Evolutionary conservation across 1,140 invertebrate genomes (phyloP).

Genomic region (Drosophila suzukii): DNA sequence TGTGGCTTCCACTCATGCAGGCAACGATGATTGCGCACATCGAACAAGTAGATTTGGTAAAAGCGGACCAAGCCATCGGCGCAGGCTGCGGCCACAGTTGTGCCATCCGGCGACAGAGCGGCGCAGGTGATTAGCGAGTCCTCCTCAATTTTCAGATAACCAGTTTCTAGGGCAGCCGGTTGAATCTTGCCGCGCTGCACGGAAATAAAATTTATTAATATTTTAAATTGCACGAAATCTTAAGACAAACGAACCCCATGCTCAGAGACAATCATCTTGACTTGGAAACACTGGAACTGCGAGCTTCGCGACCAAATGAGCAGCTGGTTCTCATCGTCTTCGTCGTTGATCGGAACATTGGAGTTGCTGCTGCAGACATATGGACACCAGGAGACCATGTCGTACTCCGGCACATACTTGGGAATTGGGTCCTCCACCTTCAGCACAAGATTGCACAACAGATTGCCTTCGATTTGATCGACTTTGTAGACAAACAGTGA

Average conservation of each 20-base stretch:
- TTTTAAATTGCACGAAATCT: not conserved
- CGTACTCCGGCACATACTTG: slow-evolving; percentile 72
- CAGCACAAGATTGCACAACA: slow-evolving; percentile 86
- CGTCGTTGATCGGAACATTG: slow-evolving; percentile 85
- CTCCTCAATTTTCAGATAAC: slow-evolving; percentile 88
- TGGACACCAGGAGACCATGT: slow-evolving; percentile 94
- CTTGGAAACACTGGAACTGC: slow-evolving; percentile 84
- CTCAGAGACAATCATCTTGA: slow-evolving; percentile 69
- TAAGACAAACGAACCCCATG: slow-evolving; percentile 65
- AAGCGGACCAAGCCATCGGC: slow-evolving; percentile 95
- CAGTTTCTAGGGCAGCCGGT: slow-evolving; percentile 85
- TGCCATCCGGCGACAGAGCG: slow-evolving; percentile 96
- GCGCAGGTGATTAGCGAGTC: slow-evolving; percentile 93
- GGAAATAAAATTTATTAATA: not conserved
- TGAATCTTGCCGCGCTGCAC: slow-evolving; percentile 69
- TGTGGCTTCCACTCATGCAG: slow-evolving; percentile 97
- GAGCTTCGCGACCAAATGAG: slow-evolving; percentile 92
- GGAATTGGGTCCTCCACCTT: slow-evolving; percentile 85
- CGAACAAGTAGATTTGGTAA: slow-evolving; percentile 90
- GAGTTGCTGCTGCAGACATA: slow-evolving; percentile 88
- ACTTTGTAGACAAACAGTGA: slow-evolving; percentile 92
- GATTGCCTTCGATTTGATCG: slow-evolving; percentile 86
- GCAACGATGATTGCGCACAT: slow-evolving; percentile 89
- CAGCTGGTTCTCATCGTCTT: slow-evolving; percentile 91
- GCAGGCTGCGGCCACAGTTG: slow-evolving; percentile 94